These are phyloP conservation scores for Scylla paramamosain DNA, from an alignment of 1,140 invertebrate species.

Conservation along the genomic window DNA sequence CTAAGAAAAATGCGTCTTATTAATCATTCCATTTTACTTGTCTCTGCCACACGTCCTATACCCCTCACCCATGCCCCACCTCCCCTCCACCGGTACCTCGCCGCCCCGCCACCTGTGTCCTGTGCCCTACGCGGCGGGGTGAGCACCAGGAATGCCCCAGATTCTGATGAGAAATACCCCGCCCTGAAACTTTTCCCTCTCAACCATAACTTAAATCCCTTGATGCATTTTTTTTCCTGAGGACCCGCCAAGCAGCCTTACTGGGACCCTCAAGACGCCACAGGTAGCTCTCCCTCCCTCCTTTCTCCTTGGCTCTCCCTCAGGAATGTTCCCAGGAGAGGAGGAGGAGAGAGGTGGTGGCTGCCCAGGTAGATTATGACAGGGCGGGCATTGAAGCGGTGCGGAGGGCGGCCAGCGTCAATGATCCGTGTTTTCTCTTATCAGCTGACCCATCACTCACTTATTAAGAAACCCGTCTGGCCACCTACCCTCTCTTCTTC, in stretches of 20 bases:
- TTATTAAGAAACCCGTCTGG: background rate
- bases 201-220: background rate
- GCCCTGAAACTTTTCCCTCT: background rate
- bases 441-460: background rate
- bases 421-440: constrained; percentile 10
- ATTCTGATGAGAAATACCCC: background rate
- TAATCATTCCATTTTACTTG: background rate
- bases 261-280: background rate
- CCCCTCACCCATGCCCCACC: background rate
- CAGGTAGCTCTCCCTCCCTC: background rate
- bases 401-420: background rate
- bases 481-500: background rate
- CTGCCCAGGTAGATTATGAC: background rate
- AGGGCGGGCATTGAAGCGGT: constrained; percentile 2
- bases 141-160: constrained; percentile 32
- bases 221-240: background rate
- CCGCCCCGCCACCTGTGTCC: background rate
- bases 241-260: background rate
- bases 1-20: background rate
- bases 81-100: background rate
- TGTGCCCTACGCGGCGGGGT: background rate
- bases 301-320: background rate
- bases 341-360: background rate
- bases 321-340: constrained; percentile 34
- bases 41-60: background rate